phyloP scores from a whole-genome alignment of 2,888 invertebrate genomes.

The Lucinisca nassula region DNA sequence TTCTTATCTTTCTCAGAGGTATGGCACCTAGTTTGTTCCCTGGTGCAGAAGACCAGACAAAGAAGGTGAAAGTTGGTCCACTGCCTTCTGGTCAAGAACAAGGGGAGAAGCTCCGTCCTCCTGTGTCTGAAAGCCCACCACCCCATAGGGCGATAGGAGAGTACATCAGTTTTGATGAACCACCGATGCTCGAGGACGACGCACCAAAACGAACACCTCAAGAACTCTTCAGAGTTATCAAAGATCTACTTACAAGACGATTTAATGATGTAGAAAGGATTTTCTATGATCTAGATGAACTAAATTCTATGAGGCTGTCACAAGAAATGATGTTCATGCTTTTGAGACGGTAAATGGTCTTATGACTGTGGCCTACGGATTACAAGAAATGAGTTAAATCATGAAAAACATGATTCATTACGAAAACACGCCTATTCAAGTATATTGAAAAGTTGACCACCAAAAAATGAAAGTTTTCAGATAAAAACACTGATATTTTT shows the following conservation, averaged over 20 bases:
- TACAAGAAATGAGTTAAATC: no score
- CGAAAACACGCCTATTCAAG: no score
- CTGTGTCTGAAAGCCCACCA: slow-evolving; percentile 8
- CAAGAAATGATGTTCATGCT: slow-evolving; percentile 87
- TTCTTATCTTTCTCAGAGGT: no score
- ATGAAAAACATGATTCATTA: no score
- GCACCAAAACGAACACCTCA: slow-evolving; percentile 67
- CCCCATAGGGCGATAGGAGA: slow-evolving; percentile 32
- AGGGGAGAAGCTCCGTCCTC: slow-evolving; percentile 25
- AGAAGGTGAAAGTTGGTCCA: slow-evolving; percentile 58
- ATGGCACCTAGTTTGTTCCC: slow-evolving; percentile 85
- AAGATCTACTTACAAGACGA: slow-evolving; percentile 80
- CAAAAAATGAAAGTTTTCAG: no score
- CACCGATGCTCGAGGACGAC: slow-evolving; percentile 66
- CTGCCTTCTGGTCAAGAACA: slow-evolving; percentile 62
- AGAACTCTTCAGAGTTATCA: slow-evolving; percentile 82
- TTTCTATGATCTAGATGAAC: slow-evolving; percentile 86
- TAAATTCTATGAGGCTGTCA: slow-evolving; percentile 85
- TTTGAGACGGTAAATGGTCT: slow-evolving; percentile 83
- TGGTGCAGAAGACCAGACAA: slow-evolving; percentile 18
- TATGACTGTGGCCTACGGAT: no score
- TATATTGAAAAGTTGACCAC: no score
- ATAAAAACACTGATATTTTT: no score
- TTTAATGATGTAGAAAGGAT: slow-evolving; percentile 84
- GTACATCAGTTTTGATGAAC: slow-evolving; percentile 62